These are phyloP conservation scores for Onychostoma macrolepis DNA, from an alignment of 2,113 vertebrate species.

Conservation along the genomic window DNA sequence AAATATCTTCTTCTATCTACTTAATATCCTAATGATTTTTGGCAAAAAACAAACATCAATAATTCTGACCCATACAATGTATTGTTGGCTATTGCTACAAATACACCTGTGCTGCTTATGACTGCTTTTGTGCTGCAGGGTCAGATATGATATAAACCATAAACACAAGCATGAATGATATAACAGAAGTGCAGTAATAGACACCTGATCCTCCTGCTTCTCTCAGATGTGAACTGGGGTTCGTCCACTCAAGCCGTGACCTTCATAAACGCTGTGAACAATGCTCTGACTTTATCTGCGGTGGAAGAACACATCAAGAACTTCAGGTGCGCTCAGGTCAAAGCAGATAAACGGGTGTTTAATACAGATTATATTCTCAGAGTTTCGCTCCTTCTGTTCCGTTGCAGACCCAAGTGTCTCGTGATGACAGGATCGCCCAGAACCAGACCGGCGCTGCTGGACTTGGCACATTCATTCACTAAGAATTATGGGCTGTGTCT, in stretches of 20 bases:
- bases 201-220: slow-evolving; percentile 22
- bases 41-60: no score
- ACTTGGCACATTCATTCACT: slow-evolving; percentile 87
- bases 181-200: neutral
- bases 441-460: slow-evolving; percentile 88
- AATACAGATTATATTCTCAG: neutral
- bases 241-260: slow-evolving; percentile 94
- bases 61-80: no score
- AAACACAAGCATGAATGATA: no score
- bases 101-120: no score
- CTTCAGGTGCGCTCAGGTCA: slow-evolving; percentile 85
- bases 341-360: neutral
- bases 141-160: neutral
- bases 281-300: slow-evolving; percentile 82
- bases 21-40: no score
- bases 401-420: slow-evolving; percentile 88
- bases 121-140: no score
- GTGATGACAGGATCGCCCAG: slow-evolving; percentile 85
- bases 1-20: no score
- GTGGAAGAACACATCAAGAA: slow-evolving; percentile 96
- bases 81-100: no score
- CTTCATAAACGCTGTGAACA: slow-evolving; percentile 89
- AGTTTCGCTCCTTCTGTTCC: neutral
- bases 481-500: slow-evolving; percentile 93
- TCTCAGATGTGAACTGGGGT: slow-evolving; percentile 95